Evolutionary conservation across 2,113 vertebrate genomes (phyloP), one percentile per base, ranked within the genome.

Genomic region (Cromileptes altivelis): DNA sequence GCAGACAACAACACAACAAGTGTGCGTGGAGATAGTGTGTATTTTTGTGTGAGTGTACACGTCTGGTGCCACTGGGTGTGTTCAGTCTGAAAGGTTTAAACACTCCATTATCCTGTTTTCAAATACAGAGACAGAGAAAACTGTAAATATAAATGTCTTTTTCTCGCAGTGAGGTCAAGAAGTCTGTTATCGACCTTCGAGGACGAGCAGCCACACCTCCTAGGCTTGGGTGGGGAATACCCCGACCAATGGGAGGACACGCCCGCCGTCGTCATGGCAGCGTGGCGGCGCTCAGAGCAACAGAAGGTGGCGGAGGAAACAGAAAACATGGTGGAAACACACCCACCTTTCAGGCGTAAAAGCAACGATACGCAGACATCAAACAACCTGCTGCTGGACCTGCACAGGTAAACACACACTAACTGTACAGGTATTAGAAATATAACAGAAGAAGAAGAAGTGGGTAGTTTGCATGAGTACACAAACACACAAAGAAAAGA

Each of bases 151-250:
- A 18, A 37, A 42, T 21, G 3, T 25, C 0, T 25, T 19, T 19
- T 23, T 58, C 45, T 55, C 40, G 25, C 73, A 99, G 98, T 99
- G 76, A 97, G 97, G 81, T 99, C 98, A 68, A 97, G 98, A 79
- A 98, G 89, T 94, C 95, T 99, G 80, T 91, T 99, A 30, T 96
- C 97, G 0, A 89, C 92, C 70, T 97, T 97, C 6, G 97, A 99
- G 40, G 98, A 99, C 33, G 97, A 99, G 58, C 88, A 97, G 67
- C 89, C 95, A 0, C 94, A 96, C 21, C 91, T 94, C 81, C 92
- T 96, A 0, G 90, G 97, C 1, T 95, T 97, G 3, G 94, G 96
- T 0, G 96, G 95, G 25, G 97, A 98, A n/a, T 96, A 88, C 71
- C 95, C 55, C 0, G 94, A 95, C 12, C 81, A 94, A 4, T 96